Evolutionary conservation across 2,888 invertebrate genomes (phyloP).

Genomic region (Apodemia duryi): DNA sequence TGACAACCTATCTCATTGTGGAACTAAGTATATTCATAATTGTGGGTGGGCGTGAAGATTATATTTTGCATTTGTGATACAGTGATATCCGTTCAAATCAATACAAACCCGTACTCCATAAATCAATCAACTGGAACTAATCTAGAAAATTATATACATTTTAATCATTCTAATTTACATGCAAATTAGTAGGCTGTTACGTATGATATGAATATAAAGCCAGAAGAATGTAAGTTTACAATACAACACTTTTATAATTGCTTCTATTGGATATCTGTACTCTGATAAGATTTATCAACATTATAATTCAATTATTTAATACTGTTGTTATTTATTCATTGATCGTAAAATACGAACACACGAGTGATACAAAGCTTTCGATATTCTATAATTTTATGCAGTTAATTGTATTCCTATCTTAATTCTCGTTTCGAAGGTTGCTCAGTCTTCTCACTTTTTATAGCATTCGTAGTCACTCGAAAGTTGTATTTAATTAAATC

Average conservation of each 20-base stretch:
- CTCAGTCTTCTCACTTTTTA: constrained; percentile 33
- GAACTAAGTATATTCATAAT: no score
- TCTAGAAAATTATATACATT: neutral
- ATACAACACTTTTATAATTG: neutral
- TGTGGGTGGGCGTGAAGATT: no score
- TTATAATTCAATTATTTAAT: neutral
- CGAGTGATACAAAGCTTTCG: neutral
- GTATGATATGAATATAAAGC: neutral
- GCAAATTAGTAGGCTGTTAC: neutral
- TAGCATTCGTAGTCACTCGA: constrained; percentile 17
- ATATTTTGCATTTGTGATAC: neutral
- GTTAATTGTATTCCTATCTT: constrained; percentile 26
- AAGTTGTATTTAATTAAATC: constrained; percentile 13
- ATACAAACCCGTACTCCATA: neutral
- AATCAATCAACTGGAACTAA: neutral
- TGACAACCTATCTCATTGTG: no score
- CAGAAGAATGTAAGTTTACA: neutral
- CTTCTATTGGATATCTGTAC: neutral
- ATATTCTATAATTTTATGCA: neutral
- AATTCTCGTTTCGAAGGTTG: constrained; percentile 40
- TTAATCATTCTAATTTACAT: neutral
- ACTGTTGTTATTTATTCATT: neutral
- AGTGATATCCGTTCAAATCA: no score
- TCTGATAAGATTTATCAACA: neutral
- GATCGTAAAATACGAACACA: neutral